phyloP scores from a whole-genome alignment of 2,113 vertebrate species.

The Paradisaea rubra region DNA sequence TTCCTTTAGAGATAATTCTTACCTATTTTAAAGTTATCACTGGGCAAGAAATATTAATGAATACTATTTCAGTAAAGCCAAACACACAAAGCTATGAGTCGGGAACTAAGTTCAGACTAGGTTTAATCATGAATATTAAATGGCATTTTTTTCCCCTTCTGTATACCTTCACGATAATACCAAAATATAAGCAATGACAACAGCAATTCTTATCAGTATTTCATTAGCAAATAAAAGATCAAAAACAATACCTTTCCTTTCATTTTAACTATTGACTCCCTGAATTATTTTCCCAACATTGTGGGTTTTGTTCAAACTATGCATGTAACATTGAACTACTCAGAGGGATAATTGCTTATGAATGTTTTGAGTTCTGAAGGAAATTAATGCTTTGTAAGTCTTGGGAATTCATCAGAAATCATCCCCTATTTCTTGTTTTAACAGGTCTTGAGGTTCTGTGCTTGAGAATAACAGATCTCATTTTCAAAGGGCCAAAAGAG shows the following conservation, averaged over 20 bases:
- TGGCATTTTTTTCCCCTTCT: background rate
- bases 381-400: background rate
- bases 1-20: background rate
- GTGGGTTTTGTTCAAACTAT: background rate
- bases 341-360: background rate
- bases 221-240: background rate
- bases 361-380: background rate
- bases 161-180: background rate
- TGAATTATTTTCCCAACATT: background rate
- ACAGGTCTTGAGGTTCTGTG: background rate
- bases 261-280: background rate
- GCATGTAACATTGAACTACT: background rate
- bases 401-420: background rate
- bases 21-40: background rate
- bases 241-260: background rate
- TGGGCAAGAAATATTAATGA: background rate
- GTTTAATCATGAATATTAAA: background rate
- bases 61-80: background rate
- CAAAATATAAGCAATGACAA: background rate
- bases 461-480: background rate
- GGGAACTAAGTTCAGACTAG: background rate
- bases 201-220: background rate
- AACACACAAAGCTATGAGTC: background rate
- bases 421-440: background rate
- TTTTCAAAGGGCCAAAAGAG: background rate